Evolutionary conservation across 2,797 vertebrate genomes (phyloP).

Genomic region (Manis crassicaudata): DNA sequence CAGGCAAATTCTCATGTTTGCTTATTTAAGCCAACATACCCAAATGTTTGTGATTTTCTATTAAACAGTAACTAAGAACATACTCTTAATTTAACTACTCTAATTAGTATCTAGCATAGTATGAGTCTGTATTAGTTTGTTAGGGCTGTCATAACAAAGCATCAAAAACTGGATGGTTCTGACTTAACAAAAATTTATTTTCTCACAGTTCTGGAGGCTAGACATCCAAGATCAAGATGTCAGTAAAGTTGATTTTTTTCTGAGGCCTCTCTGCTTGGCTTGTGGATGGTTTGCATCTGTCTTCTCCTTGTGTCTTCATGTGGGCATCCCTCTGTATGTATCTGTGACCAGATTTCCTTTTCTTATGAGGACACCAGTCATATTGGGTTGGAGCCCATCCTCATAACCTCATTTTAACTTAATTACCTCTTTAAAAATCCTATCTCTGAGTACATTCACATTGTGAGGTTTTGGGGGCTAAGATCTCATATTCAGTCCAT

Average conservation of each 20-base stretch:
- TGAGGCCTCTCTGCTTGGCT: neutral
- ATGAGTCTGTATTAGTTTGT: neutral
- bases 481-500: neutral
- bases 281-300: neutral
- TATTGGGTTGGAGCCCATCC: neutral
- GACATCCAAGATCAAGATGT: neutral
- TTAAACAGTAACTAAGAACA: neutral
- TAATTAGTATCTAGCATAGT: rapidly evolving
- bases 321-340: neutral
- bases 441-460: neutral
- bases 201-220: neutral
- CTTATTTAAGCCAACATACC: neutral
- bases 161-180: no score
- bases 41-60: neutral
- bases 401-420: neutral
- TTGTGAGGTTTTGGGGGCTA: rapidly evolving
- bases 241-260: neutral
- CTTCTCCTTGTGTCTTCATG: neutral
- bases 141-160: neutral
- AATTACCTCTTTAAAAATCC: neutral
- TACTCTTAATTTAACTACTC: neutral
- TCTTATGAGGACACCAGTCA: neutral
- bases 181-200: neutral
- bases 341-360: neutral
- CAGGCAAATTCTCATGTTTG: neutral